Evolutionary conservation across 2,797 vertebrate species (phyloP).

Genomic region (Crossoptilon crossoptilon): DNA sequence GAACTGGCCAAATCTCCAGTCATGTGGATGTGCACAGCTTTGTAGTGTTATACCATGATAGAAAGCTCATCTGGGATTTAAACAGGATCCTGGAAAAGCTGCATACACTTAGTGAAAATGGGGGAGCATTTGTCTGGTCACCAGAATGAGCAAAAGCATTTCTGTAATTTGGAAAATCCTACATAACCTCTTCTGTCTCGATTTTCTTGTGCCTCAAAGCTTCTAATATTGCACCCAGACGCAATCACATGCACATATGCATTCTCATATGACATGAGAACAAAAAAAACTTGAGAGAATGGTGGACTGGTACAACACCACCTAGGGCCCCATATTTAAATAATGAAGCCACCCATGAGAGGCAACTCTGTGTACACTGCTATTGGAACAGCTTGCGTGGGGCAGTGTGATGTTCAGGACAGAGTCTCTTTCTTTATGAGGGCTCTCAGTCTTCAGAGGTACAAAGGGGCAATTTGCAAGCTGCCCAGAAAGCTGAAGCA

Average conservation of each 20-base stretch:
- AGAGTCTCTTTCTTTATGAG: background rate
- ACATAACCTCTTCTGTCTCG: background rate
- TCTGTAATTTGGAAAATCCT: background rate
- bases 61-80: background rate
- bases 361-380: background rate
- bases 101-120: background rate
- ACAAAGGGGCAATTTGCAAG: background rate
- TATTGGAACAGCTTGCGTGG: background rate
- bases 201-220: background rate
- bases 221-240: background rate
- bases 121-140: background rate
- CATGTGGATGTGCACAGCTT: background rate
- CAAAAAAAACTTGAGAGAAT: background rate
- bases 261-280: background rate
- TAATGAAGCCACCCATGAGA: background rate
- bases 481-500: background rate
- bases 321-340: background rate
- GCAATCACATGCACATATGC: no score
- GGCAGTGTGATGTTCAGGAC: background rate
- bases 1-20: background rate
- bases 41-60: background rate
- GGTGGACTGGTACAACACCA: background rate
- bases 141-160: background rate
- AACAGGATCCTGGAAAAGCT: background rate
- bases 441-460: background rate